A percentile compares a stretch with the other conserved stretches of the same genome.
phyloP scores from a whole-genome alignment of 2,797 vertebrate species.

The Pelochelys cantorii region DNA sequence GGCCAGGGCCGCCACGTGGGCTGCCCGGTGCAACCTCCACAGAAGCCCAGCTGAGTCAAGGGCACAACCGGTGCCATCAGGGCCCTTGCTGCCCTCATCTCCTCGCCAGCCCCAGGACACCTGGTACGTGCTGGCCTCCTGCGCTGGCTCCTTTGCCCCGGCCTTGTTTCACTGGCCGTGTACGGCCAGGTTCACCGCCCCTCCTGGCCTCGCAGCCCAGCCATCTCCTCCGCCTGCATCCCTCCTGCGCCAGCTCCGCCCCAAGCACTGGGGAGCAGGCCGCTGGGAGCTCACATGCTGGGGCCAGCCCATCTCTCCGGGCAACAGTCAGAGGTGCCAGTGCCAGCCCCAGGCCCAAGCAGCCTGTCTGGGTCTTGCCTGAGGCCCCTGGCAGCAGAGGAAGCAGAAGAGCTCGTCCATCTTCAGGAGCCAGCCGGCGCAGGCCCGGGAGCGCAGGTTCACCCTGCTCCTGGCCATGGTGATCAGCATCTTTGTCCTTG shows the following conservation, averaged over 20 bases:
- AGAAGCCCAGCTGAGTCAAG: conserved; percentile 88
- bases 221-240: conserved; percentile 81
- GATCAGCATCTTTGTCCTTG: conserved; percentile 91
- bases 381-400: background rate
- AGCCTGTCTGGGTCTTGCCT: background rate
- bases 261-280: background rate
- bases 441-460: conserved; percentile 88
- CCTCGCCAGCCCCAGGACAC: conserved; percentile 92
- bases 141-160: conserved; percentile 90
- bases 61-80: conserved; percentile 89
- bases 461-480: conserved; percentile 91
- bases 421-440: conserved; percentile 63
- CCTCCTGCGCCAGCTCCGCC: conserved; percentile 52
- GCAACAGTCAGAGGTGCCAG: background rate
- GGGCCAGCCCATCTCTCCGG: background rate
- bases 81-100: conserved; percentile 87
- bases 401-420: conserved; percentile 66
- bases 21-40: conserved; percentile 90
- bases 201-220: conserved; percentile 85
- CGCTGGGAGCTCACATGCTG: background rate
- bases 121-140: conserved; percentile 93
- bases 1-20: conserved; percentile 92
- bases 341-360: rapidly evolving
- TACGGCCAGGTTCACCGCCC: conserved; percentile 93
- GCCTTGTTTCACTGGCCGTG: conserved; percentile 91